phyloP scores from a whole-genome alignment of 2,113 vertebrate species.

The Nycticryphes semicollaris region DNA sequence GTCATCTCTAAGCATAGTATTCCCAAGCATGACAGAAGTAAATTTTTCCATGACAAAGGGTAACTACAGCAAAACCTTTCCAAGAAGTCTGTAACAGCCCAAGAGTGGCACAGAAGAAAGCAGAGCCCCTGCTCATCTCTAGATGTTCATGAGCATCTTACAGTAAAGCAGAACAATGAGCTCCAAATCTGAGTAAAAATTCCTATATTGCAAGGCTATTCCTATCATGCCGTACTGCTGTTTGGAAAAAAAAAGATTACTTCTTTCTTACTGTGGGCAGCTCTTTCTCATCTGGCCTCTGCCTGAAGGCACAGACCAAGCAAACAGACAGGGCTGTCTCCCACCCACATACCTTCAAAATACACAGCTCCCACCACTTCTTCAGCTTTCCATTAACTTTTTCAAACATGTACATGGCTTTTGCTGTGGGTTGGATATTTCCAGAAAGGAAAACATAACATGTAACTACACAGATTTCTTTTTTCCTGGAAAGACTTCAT shows the following conservation, averaged over 20 bases:
- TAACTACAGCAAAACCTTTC: not conserved
- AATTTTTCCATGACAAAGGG: not conserved
- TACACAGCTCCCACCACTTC: not conserved
- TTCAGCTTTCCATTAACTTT: not conserved
- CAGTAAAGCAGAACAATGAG: not conserved
- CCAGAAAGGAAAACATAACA: not conserved
- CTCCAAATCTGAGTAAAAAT: not conserved
- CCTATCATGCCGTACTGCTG: not conserved
- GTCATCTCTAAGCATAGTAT: rapidly evolving
- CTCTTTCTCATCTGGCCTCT: not conserved
- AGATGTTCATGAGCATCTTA: not conserved
- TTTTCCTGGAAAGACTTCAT: not conserved
- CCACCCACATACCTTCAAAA: not conserved
- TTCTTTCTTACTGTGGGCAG: not conserved
- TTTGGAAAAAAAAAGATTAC: not conserved
- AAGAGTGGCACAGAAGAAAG: rapidly evolving
- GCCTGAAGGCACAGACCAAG: not conserved
- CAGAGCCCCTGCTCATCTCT: not conserved
- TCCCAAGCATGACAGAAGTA: not conserved
- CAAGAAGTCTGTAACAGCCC: not conserved
- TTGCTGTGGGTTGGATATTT: not conserved
- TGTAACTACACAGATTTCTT: not conserved
- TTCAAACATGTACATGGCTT: not conserved
- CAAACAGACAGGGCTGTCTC: not conserved
- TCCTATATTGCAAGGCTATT: not conserved